Conservation (phyloP, 1,140 invertebrate species). For the Lasaia peninsularis region DNA sequence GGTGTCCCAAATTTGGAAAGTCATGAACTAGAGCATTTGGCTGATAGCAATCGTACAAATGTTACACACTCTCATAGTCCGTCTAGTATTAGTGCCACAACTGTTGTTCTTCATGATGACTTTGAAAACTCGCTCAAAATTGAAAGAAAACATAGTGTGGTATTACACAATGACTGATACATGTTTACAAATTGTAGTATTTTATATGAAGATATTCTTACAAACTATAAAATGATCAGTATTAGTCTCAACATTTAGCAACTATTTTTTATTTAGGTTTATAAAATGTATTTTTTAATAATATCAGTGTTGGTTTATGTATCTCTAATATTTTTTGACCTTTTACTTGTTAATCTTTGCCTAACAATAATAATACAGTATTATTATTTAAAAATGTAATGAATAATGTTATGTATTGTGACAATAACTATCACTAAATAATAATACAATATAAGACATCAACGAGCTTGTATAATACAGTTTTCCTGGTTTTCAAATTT, state of each 20-base stretch:
- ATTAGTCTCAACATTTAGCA: background rate
- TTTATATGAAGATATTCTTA: slow-evolving; percentile 3
- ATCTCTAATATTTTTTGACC: background rate
- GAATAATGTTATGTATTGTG: background rate
- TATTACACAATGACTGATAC: slow-evolving; percentile 67
- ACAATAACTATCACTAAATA: slow-evolving; percentile 11
- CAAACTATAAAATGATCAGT: background rate
- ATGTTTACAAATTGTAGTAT: slow-evolving; percentile 28
- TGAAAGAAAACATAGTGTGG: slow-evolving; percentile 52
- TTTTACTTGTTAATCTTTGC: background rate
- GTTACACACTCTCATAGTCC: slow-evolving; percentile 45
- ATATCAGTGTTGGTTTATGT: background rate
- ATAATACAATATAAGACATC: slow-evolving; percentile 4
- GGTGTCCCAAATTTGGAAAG: slow-evolving; percentile 65
- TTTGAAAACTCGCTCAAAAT: slow-evolving; percentile 50
- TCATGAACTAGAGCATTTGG: slow-evolving; percentile 68
- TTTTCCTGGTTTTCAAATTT: too few relatives aligned
- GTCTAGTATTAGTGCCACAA: slow-evolving; percentile 61
- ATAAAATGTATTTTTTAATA: background rate
- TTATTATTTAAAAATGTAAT: background rate
- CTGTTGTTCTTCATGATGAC: slow-evolving; percentile 66
- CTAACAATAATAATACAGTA: background rate
- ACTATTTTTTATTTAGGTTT: background rate
- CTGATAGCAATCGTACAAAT: slow-evolving; percentile 55
- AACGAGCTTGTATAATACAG: slow-evolving; percentile 5